phyloP scores from a whole-genome alignment of 1,140 invertebrate species.

The Asbolus verrucosus region DNA sequence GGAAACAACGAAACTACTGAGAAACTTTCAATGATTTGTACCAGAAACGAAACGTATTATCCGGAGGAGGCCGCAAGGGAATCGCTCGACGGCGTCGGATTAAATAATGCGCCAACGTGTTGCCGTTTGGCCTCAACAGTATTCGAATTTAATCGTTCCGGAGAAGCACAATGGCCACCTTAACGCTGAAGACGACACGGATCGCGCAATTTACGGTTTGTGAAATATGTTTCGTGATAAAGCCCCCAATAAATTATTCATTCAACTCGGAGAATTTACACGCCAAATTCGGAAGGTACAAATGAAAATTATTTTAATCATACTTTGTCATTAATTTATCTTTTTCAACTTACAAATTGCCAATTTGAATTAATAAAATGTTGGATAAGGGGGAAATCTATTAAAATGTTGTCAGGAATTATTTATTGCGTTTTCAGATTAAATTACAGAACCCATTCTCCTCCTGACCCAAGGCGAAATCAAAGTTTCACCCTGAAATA shows the following conservation, averaged over 20 bases:
- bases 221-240: slow-evolving; percentile 29
- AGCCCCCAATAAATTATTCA: slow-evolving; percentile 14
- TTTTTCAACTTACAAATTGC: slow-evolving; percentile 16
- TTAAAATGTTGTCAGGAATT: neutral
- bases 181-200: slow-evolving; percentile 8
- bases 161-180: slow-evolving; percentile 13
- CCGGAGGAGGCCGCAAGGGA: neutral
- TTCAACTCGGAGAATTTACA: neutral
- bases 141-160: slow-evolving; percentile 23
- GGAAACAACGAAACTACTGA: slow-evolving; percentile 44
- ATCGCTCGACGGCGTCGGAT: neutral
- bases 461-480: no score
- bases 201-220: slow-evolving; percentile 15
- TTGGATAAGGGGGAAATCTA: neutral
- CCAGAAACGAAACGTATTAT: slow-evolving; percentile 32
- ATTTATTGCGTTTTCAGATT: no score
- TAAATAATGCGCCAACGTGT: slow-evolving; percentile 32
- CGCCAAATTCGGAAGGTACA: neutral
- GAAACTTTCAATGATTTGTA: slow-evolving; percentile 28
- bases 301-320: slow-evolving; percentile 18
- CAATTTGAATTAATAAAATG: neutral
- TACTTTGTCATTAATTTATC: slow-evolving; percentile 15
- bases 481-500: no score
- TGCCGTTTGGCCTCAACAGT: slow-evolving; percentile 24
- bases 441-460: no score